A percentile compares a stretch with the other conserved stretches of the same genome.
Conservation (phyloP, 2,113 vertebrate species). For the Prunella himalayana region DNA sequence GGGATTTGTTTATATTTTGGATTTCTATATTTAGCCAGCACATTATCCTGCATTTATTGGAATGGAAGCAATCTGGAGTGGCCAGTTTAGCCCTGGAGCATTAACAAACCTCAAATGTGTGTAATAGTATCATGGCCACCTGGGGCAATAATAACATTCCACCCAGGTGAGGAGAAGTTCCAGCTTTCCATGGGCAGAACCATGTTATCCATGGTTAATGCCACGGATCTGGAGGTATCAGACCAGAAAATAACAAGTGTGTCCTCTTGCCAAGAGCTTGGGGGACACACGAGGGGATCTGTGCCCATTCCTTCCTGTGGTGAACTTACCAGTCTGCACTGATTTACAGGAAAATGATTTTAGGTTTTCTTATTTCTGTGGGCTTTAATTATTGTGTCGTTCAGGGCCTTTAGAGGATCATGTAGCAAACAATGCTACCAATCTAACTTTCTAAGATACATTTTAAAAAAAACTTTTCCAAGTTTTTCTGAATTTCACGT, state of each 20-base stretch:
- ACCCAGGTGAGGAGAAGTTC: not conserved
- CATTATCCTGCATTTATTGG: not conserved
- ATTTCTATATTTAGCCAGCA: not conserved
- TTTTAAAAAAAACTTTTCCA: not conserved
- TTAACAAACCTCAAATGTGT: not conserved
- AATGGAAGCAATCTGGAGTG: not conserved
- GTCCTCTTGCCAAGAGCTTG: not conserved
- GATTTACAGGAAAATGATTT: not conserved
- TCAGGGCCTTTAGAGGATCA: not conserved
- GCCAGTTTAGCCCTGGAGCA: not conserved
- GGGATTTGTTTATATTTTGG: not conserved
- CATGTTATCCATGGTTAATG: not conserved
- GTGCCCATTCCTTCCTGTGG: not conserved
- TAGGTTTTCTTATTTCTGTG: not conserved
- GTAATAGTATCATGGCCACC: not conserved
- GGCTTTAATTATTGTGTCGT: not conserved
- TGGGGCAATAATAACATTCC: not conserved
- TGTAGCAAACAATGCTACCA: not conserved
- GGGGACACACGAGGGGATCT: not conserved
- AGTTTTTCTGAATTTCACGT: not conserved
- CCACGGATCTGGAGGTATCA: not conserved
- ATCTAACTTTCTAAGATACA: not conserved
- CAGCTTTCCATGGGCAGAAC: not conserved
- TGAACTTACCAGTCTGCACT: not conserved
- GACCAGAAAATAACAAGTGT: constrained; percentile 2